These are phyloP conservation scores for Pollachius pollachius DNA, from an alignment of 2,113 vertebrate species.

Conservation along the genomic window DNA sequence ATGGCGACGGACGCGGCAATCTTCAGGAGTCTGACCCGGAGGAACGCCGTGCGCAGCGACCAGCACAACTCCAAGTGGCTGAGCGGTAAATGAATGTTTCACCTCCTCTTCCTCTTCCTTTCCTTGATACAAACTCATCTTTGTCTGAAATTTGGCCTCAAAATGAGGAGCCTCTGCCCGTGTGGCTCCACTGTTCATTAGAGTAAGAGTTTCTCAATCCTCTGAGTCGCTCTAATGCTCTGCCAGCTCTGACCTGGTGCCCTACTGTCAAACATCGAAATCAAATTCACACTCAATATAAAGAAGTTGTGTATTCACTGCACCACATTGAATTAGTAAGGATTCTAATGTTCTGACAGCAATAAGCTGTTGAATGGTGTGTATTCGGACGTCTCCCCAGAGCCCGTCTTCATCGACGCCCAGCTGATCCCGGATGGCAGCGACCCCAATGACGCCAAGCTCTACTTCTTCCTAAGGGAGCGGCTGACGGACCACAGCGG, in stretches of 20 bases:
- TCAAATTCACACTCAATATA: no score
- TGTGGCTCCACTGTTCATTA: neutral
- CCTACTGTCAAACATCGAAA: no score
- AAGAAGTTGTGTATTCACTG: no score
- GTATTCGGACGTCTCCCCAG: conserved; percentile 54
- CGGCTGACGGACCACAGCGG: conserved; percentile 89
- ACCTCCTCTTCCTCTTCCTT: neutral
- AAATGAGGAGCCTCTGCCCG: no score
- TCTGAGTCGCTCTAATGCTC: no score
- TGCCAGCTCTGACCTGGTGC: no score
- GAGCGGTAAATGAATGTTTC: conserved; percentile 79
- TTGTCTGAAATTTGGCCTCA: no score
- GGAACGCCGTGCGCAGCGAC: conserved; percentile 92
- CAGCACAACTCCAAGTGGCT: conserved; percentile 99
- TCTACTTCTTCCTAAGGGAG: conserved; percentile 96
- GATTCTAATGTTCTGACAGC: no score
- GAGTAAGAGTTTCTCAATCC: no score
- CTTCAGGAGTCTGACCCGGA: conserved; percentile 92
- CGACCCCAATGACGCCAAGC: conserved; percentile 91
- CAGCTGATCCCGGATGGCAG: conserved; percentile 94
- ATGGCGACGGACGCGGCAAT: conserved; percentile 98
- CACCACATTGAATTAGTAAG: no score
- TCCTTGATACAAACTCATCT: no score
- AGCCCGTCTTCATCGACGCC: conserved; percentile 93
- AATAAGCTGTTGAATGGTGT: no score